phyloP scores from a whole-genome alignment of 2,888 invertebrate species.

The Caenorhabditis zanzibari region DNA sequence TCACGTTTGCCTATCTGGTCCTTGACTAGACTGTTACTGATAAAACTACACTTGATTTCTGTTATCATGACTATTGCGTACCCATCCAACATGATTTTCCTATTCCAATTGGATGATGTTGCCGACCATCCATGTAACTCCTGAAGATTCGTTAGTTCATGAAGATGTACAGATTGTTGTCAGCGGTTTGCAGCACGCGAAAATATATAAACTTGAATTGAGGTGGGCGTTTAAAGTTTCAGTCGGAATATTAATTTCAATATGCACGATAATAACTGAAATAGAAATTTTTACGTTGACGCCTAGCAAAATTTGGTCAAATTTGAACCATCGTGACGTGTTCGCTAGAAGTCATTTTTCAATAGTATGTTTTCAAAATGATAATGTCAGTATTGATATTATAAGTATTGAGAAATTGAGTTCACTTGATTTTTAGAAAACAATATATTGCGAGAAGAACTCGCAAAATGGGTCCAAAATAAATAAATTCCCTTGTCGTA shows the following conservation, averaged over 20 bases:
- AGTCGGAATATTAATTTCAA: too few species aligned
- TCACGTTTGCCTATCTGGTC: background rate
- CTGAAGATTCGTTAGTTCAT: conserved; percentile 52
- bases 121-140: background rate
- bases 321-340: background rate
- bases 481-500: background rate
- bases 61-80: background rate
- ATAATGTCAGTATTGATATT: too few species aligned
- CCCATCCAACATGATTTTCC: background rate
- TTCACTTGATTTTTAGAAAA: too few species aligned
- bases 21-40: conserved; percentile 12
- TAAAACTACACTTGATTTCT: conserved; percentile 29
- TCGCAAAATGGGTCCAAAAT: background rate
- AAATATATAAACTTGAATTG: conserved; percentile 31
- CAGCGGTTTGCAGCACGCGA: background rate
- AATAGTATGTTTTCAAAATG: too few species aligned
- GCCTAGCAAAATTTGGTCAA: background rate
- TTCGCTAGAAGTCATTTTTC: too few species aligned
- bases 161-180: conserved; percentile 42
- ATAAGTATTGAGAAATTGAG: too few species aligned
- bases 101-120: background rate
- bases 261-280: too few species aligned
- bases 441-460: background rate
- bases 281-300: too few species aligned
- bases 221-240: conserved; percentile 18